Base-by-base conservation (phyloP, 2,888 invertebrate genomes). In the Tortricodes alternella region DNA sequence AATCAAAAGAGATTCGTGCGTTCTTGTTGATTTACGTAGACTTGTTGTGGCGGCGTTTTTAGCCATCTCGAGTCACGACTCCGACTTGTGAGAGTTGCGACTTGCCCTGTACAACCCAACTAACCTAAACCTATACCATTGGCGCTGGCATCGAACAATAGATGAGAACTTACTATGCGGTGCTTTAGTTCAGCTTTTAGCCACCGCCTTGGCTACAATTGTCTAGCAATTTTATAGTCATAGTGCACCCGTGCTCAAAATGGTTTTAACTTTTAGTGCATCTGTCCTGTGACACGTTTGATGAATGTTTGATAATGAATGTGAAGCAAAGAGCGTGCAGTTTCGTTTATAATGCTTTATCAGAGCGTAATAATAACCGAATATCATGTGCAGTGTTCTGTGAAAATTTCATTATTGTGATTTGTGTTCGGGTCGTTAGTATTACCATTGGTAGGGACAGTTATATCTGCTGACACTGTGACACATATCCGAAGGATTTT, bases 321-420 rank as follows among this genome's bases (percentile, higher is more conserved):
- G 66, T 74, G 70, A 78, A 74, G 64, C 76, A 83, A 79, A 78
- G n/a, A n/a, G 73, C 85, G 82, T 84, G 63, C 62, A 73, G 64
- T 66, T 74, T 65, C 69, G 58, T 65, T 63, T 67, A 69, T 67
- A 71, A 73, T 71, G 77, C 74, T 62, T 59, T 71, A 74, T 80
- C 74, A 80, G 83, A 84, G 80, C 84, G 81, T 77, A 78, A 83
- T 75, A 76, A 77, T 78, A 68, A 71, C 69, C 67, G 64, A 76
- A 76, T 74, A 58, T 71, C 69, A 56, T 60, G 64, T 44, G 62
- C 68, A 65, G 58, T 62, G 65, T 55, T 56, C 63, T 74, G 68
- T 74, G 63, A 74, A 53, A 53, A 24, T 48, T 58, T 32, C 13
- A 35, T 53, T 53, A 53, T 46, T 46, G 38, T 39, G 23, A 53